Percentiles rank a stretch among this genome's conserved stretches.
Evolutionary conservation across 2,113 vertebrate species (phyloP).

Genomic region (Chionodraco myersi): DNA sequence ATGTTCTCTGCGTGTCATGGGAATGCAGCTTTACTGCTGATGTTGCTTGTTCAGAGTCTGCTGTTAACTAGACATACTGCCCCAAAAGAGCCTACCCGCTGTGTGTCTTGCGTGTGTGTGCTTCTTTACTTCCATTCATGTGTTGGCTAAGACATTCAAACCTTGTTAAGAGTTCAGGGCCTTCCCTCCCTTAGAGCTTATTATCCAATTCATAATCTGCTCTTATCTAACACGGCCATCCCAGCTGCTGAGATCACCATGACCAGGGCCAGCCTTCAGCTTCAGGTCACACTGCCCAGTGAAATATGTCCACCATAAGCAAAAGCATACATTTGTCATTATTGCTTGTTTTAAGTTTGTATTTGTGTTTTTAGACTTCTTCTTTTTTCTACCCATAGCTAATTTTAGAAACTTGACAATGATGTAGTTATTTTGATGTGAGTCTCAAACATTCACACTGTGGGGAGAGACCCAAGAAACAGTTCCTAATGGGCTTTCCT

Average conservation of each 20-base stretch:
- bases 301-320: neutral
- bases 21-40: neutral
- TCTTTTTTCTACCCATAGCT: conserved; percentile 7
- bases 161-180: conserved; percentile 27
- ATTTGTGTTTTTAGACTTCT: neutral
- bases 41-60: neutral
- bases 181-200: conserved; percentile 17
- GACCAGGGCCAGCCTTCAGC: neutral
- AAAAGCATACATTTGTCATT: neutral
- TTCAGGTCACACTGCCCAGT: neutral
- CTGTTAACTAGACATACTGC: neutral
- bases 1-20: too few species aligned
- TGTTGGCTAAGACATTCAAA: conserved; percentile 38
- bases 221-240: conserved; percentile 45
- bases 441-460: conserved; percentile 40
- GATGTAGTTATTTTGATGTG: conserved; percentile 21
- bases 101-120: neutral
- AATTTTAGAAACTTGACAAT: conserved; percentile 48
- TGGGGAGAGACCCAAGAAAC: conserved; percentile 52
- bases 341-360: conserved; percentile 11
- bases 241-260: conserved; percentile 39
- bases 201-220: conserved; percentile 49
- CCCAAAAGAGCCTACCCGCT: neutral
- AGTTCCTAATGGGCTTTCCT: conserved; percentile 58
- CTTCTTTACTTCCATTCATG: neutral